Percentiles rank a stretch among this genome's conserved stretches.
Conservation (phyloP, 2,888 invertebrate species). For the Lasioglossum zephyrum region DNA sequence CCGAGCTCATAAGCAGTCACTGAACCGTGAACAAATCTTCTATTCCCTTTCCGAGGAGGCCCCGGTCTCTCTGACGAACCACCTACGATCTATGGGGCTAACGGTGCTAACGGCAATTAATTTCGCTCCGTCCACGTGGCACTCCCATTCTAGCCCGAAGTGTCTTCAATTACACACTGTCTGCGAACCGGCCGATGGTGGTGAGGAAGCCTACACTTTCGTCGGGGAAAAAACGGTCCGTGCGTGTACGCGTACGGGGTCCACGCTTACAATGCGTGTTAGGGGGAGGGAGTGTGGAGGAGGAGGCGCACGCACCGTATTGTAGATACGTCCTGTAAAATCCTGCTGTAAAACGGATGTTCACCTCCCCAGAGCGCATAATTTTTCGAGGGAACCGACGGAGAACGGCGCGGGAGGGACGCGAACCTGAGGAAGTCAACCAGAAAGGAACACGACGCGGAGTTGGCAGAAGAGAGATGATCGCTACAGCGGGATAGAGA, state of each 20-base stretch:
- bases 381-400: constrained; percentile 76
- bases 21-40: constrained; percentile 41
- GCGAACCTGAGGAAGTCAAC: constrained; percentile 57
- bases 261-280: constrained; percentile 5
- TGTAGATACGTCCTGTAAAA: constrained; percentile 27
- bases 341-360: constrained; percentile 78
- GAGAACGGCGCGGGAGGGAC: constrained; percentile 60
- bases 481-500: not conserved
- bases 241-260: constrained; percentile 29
- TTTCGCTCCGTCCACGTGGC: constrained; percentile 76
- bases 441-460: constrained; percentile 55
- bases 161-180: constrained; percentile 76
- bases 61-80: constrained; percentile 34
- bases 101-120: constrained; percentile 76
- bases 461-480: constrained; percentile 17
- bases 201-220: constrained; percentile 35
- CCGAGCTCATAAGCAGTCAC: not conserved
- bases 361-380: constrained; percentile 76
- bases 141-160: constrained; percentile 76
- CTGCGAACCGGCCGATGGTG: constrained; percentile 34
- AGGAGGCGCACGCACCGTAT: constrained; percentile 20
- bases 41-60: constrained; percentile 57
- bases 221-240: constrained; percentile 15
- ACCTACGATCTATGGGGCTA: constrained; percentile 64
- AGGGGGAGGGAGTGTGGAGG: not conserved